Evolutionary conservation across 2,113 vertebrate species (phyloP), one percentile per base, ranked within the genome.

Genomic region (Boulengeromyrus knoepffleri): DNA sequence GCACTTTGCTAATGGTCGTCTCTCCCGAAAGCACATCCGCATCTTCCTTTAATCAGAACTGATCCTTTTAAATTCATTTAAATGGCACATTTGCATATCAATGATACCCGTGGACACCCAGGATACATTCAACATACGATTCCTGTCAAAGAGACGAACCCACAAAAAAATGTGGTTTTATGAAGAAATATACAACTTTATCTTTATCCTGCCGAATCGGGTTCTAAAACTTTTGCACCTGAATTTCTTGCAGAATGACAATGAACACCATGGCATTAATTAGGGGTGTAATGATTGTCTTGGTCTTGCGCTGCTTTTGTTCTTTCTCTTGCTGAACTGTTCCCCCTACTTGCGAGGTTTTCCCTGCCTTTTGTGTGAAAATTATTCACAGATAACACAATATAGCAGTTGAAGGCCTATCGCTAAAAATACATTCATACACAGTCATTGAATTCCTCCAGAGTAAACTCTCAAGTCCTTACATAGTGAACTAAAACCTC

Each of bases 31-130:
- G 13, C 70, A 39, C 36, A 77, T 39, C 36, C 36, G 17, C 74
- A 42, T 42, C 36, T 42, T 36, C 36, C 74, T 80, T 80, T 80
- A 80, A 80, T 80, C 74, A 80, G 36, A 80, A 19, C 13, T 5
- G 74, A 42, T 80, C 74, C 74, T 80, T 80, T 80, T 39, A 80
- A 39, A 80, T 42, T 80, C 74, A 80, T 80, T 80, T 80, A 80
- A 80, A 80, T 80, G 74, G 3, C 0, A 80, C 36, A 80, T 80
- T 80, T 80, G 74, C 74, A 80, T 80, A 80, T 80, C 31, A 80
- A 80, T 42, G 62, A 3, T 31, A 31, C n/a, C 27, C 62, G 3
- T 70, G 74, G 74, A 80, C 36, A 80, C 74, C 31, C 74, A 36
- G 12, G 36, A 10, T 39, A 77, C 70, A 42, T 91, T 91, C 74